These are phyloP conservation scores for Huso huso DNA, from an alignment of 2,797 vertebrate species.

Conservation along the genomic window DNA sequence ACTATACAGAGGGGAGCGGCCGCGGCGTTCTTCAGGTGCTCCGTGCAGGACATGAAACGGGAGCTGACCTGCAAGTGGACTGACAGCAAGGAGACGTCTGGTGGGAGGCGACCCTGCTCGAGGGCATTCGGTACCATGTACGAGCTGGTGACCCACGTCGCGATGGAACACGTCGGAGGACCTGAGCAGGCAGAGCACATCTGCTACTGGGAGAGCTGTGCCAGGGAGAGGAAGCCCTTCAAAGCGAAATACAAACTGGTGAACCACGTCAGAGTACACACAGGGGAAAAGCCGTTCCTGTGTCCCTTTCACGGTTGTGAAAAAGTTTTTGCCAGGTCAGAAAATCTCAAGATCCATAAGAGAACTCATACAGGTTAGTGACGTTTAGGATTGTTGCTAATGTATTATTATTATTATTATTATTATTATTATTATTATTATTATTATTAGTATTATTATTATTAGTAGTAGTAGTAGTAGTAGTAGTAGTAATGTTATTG, in stretches of 20 bases:
- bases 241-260: constrained; percentile 65
- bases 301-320: constrained; percentile 56
- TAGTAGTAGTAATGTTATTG: constrained; percentile 7
- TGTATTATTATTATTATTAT: too few relatives aligned
- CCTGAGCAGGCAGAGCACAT: constrained; percentile 52
- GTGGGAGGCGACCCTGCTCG: constrained; percentile 50
- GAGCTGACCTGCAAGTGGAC: constrained; percentile 67
- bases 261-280: constrained; percentile 61
- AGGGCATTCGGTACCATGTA: constrained; percentile 65
- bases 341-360: constrained; percentile 69
- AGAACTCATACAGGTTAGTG: constrained; percentile 68
- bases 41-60: constrained; percentile 53
- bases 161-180: constrained; percentile 63
- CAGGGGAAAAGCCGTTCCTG: constrained; percentile 57
- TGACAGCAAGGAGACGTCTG: constrained; percentile 48
- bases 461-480: constrained; percentile 2
- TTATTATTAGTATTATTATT: background rate
- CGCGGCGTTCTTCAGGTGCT: constrained; percentile 60
- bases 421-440: too few relatives aligned
- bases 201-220: constrained; percentile 63
- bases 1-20: constrained; percentile 53
- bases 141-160: constrained; percentile 69
- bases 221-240: constrained; percentile 53
- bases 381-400: background rate
- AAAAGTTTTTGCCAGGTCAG: constrained; percentile 64